Evolutionary conservation across 2,797 vertebrate species (phyloP).

Genomic region (Enteromius trimaculatus): DNA sequence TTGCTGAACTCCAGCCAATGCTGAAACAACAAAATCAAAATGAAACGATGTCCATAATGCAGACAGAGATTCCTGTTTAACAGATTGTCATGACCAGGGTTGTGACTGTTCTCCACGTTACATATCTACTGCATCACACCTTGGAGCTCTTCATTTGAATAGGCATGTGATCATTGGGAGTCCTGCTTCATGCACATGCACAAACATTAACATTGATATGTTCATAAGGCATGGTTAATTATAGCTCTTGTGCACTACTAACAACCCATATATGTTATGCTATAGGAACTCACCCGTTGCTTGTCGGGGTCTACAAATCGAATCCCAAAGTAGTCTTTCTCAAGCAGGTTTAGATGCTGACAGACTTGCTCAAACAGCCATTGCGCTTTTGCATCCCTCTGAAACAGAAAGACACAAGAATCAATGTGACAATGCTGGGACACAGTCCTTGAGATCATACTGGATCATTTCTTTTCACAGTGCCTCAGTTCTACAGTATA

Average conservation of each 20-base stretch:
- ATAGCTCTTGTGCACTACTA: neutral
- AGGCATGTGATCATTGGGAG: neutral
- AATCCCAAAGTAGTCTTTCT: constrained; percentile 98
- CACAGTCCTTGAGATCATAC: neutral
- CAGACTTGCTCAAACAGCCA: constrained; percentile 95
- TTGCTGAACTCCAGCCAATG: constrained; percentile 97
- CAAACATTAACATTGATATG: neutral
- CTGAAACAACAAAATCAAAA: constrained; percentile 72
- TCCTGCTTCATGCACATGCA: constrained; percentile 14
- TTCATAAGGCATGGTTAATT: neutral
- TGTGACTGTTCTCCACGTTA: constrained; percentile 12
- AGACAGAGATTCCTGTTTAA: neutral
- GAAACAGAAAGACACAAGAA: constrained; percentile 59
- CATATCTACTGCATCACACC: constrained; percentile 17
- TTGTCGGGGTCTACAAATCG: constrained; percentile 96
- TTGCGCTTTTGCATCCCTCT: constrained; percentile 96
- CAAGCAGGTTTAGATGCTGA: constrained; percentile 95
- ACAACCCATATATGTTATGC: neutral
- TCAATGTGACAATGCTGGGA: neutral
- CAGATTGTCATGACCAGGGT: constrained; percentile 1
- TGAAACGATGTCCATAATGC: neutral
- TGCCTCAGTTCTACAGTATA: neutral
- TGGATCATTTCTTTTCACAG: neutral
- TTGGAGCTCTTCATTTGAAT: neutral
- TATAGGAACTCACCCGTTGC: constrained; percentile 84